Base-by-base conservation (phyloP, 1,140 invertebrate genomes). In the Tetraneura akinire region DNA sequence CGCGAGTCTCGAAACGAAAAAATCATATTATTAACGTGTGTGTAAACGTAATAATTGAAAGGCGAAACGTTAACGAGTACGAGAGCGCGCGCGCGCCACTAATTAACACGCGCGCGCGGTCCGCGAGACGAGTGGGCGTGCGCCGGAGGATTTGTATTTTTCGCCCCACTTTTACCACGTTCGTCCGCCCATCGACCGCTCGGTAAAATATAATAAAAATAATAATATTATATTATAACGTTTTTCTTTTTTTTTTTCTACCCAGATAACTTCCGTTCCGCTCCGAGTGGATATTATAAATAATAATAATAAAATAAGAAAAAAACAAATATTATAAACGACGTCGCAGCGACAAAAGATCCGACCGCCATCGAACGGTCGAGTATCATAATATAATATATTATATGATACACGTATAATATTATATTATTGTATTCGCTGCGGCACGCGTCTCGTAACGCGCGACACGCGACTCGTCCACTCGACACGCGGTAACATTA, bases 391-490 rank as follows among this genome's bases (percentile, higher is more conserved):
- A 29, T 62, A 29, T 62, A 8, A 9, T 62, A 29, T 8, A 0
- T n/a, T 1, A 8, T 62, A 11, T 23, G 26, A 18, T 62, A 62
- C 45, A 32, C 13, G n/a, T n/a, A n/a, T n/a, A n/a, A n/a, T n/a
- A n/a, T n/a, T n/a, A n/a, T n/a, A n/a, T n/a, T n/a, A n/a, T n/a
- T n/a, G n/a, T n/a, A n/a, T n/a, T n/a, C n/a, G n/a, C n/a, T 11
- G 53, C n/a, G 21, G 32, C 51, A 76, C 73, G 73, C 53, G 73
- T 57, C 73, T 2, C 2, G 73, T 76, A 76, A 76, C 73, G 73
- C 51, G 51, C 53, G 53, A 76, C 73, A 76, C 73, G 73, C 53
- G 73, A 57, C 66, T 16, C 5, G 13, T 4, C 73, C 73, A 23
- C 53, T 55, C 73, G 51, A 51, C 26, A 5, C 60, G 64, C 37